Evolutionary conservation across 2,888 invertebrate genomes (phyloP).

Genomic region (Campoletis raptor): DNA sequence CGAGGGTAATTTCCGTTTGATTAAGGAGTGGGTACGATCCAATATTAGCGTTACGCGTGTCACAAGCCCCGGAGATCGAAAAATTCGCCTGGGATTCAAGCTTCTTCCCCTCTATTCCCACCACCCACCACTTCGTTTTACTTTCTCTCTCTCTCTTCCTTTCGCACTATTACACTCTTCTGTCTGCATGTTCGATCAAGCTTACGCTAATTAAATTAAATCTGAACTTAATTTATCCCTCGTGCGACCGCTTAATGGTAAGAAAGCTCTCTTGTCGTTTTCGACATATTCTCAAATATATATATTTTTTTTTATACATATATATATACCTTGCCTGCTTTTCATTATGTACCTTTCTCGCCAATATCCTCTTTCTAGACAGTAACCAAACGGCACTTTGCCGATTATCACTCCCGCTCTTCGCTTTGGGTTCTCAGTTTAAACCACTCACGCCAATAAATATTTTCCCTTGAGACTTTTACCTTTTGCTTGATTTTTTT

Average conservation of each 20-base stretch:
- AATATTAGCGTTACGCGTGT: constrained; percentile 77
- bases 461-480: neutral
- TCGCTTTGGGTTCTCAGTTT: neutral
- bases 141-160: constrained; percentile 61
- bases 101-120: constrained; percentile 15
- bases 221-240: constrained; percentile 77
- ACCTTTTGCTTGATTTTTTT: neutral
- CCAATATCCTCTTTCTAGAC: constrained; percentile 10
- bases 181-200: constrained; percentile 76
- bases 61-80: constrained; percentile 67
- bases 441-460: constrained; percentile 8
- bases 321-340: neutral
- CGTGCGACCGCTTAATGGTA: constrained; percentile 61
- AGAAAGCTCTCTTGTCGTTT: constrained; percentile 22
- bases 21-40: constrained; percentile 72
- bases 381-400: neutral
- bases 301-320: no score
- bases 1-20: constrained; percentile 66
- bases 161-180: constrained; percentile 72
- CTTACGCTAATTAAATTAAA: constrained; percentile 82
- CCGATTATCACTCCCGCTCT: neutral
- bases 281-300: neutral
- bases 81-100: constrained; percentile 52
- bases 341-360: neutral
- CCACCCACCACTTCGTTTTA: constrained; percentile 8